Conservation (phyloP, 2,797 vertebrate genomes). For the Odontamblyopus rebecca region DNA sequence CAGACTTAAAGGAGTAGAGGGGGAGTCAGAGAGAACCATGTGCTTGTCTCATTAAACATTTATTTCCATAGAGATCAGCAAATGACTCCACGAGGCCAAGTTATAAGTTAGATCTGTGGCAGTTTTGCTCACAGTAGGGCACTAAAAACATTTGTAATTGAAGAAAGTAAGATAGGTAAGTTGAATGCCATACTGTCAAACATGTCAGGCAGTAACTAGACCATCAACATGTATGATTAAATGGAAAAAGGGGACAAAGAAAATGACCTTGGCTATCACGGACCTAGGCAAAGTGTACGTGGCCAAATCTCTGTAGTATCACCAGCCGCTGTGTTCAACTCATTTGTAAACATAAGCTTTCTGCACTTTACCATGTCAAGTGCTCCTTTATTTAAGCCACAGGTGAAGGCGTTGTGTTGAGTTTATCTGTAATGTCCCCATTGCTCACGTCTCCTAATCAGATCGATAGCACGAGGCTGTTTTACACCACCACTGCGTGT, state of each 20-base stretch:
- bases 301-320: background rate
- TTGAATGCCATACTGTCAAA: no score
- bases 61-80: no score
- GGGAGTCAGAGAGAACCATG: no score
- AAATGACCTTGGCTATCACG: slow-evolving; percentile 7
- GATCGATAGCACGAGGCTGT: slow-evolving; percentile 31
- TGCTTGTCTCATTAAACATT: no score
- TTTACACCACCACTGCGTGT: slow-evolving; percentile 28
- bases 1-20: no score
- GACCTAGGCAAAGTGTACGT: background rate
- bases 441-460: slow-evolving; percentile 13
- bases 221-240: background rate
- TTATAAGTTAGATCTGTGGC: no score
- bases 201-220: no score
- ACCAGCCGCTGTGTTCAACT: no score
- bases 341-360: background rate
- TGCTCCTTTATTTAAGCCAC: slow-evolving; percentile 1
- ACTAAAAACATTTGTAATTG: no score
- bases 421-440: slow-evolving; percentile 21
- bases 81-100: no score
- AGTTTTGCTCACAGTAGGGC: no score
- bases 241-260: background rate
- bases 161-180: no score
- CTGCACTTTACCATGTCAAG: background rate
- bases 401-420: slow-evolving; percentile 6